Evolutionary conservation across 2,888 invertebrate species (phyloP).

Genomic region (Maniola hyperantus): DNA sequence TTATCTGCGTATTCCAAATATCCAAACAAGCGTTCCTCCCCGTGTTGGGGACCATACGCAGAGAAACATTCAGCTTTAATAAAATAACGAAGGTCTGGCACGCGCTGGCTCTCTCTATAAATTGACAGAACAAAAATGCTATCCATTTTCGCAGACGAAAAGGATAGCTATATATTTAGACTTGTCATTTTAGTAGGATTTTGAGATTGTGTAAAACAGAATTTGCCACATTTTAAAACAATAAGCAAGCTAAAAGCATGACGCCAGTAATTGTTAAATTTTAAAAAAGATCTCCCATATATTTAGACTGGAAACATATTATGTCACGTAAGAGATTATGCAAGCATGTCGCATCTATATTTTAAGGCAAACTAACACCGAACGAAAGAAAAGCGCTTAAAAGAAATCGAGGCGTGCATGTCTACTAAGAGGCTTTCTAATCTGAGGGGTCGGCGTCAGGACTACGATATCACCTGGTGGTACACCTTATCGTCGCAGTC

Average conservation of each 20-base stretch:
- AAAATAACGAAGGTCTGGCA: too few relatives aligned
- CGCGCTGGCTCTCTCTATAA: too few relatives aligned
- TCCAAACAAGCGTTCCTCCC: too few relatives aligned
- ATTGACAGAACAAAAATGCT: too few relatives aligned
- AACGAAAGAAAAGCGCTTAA: constrained; percentile 67
- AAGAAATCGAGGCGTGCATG: constrained; percentile 79
- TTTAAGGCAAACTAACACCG: constrained; percentile 52
- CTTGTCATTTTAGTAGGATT: too few relatives aligned
- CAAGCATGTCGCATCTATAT: constrained; percentile 55
- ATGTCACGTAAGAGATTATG: neutral
- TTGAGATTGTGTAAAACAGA: too few relatives aligned
- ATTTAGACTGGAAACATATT: neutral
- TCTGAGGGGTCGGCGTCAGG: constrained; percentile 67
- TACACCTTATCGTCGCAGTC: constrained; percentile 78
- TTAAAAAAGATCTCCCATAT: neutral
- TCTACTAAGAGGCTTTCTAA: constrained; percentile 74
- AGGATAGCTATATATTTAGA: too few relatives aligned
- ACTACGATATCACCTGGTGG: constrained; percentile 78
- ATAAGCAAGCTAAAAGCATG: constrained; percentile 29
- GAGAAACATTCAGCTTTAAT: too few relatives aligned
- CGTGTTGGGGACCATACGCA: too few relatives aligned
- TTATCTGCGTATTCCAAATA: too few relatives aligned
- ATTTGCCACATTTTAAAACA: neutral
- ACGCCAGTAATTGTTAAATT: neutral
- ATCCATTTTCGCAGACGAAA: too few relatives aligned